Conservation (phyloP, 2,113 vertebrate species). For the Engraulis encrasicolus region DNA sequence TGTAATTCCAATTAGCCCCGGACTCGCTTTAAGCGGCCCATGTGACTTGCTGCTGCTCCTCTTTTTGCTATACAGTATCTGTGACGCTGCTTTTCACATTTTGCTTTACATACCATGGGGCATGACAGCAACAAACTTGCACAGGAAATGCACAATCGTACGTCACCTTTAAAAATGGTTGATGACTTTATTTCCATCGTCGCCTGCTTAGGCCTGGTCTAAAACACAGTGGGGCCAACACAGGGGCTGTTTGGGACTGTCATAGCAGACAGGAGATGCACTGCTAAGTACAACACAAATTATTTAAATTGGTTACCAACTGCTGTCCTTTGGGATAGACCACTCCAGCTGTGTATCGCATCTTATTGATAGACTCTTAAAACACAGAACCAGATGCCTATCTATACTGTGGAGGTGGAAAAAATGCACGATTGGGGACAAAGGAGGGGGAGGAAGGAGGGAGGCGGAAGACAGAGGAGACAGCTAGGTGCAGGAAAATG, state of each 20-base stretch:
- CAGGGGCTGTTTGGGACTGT: not conserved
- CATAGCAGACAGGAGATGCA: not conserved
- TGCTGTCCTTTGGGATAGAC: conserved; percentile 51
- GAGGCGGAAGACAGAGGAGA: conserved; percentile 32
- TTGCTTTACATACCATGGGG: not conserved
- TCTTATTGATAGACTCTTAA: conserved; percentile 59
- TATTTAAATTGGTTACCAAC: not conserved
- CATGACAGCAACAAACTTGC: not conserved
- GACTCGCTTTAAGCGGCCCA: not conserved
- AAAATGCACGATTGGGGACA: not conserved
- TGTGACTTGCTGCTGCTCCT: not conserved
- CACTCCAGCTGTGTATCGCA: conserved; percentile 60
- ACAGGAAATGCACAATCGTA: not conserved
- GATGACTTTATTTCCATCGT: conserved; percentile 50
- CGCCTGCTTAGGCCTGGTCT: conserved; percentile 43
- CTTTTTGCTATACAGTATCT: not conserved
- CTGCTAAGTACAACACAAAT: not conserved
- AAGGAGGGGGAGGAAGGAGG: not conserved
- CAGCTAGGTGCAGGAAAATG: conserved; percentile 32
- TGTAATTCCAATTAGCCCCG: not conserved
- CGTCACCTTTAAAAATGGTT: not conserved
- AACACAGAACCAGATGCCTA: conserved; percentile 64
- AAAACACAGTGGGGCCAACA: not conserved
- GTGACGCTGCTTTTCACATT: not conserved
- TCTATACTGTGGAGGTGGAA: not conserved